phyloP scores from a whole-genome alignment of 2,888 invertebrate species.

The Xestia xanthographa region DNA sequence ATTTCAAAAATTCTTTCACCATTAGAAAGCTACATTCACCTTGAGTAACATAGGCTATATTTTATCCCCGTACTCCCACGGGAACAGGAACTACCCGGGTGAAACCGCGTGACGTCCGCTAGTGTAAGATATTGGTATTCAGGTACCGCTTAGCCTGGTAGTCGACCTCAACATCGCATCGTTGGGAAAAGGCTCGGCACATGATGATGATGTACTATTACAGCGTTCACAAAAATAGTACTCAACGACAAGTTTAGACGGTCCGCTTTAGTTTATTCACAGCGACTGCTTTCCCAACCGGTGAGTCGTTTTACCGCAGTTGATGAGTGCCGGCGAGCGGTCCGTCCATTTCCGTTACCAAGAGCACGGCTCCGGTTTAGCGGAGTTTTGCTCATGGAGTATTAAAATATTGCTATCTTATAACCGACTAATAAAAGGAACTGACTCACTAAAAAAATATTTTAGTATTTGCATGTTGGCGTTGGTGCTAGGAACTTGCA shows the following conservation, averaged over 20 bases:
- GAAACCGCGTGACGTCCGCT: too few species aligned
- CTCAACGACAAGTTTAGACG: background rate
- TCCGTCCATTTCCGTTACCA: constrained; percentile 24
- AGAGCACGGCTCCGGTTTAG: constrained; percentile 4
- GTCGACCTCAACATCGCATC: background rate
- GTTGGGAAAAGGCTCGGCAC: background rate
- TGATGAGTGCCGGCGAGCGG: background rate
- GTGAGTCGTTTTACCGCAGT: background rate
- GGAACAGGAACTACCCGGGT: too few species aligned
- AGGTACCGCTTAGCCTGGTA: background rate
- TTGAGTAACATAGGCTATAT: too few species aligned
- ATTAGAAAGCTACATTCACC: too few species aligned
- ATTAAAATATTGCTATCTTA: constrained; percentile 3
- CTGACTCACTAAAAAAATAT: background rate
- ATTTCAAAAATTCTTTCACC: too few species aligned
- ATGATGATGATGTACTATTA: background rate
- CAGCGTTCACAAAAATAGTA: background rate
- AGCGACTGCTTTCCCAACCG: background rate
- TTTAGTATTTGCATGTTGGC: too few species aligned
- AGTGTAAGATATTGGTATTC: background rate
- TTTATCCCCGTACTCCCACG: too few species aligned
- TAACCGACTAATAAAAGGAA: background rate
- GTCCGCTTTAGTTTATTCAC: background rate
- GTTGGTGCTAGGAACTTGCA: too few species aligned
- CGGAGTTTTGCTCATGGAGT: background rate